Percentiles rank a stretch among this genome's conserved stretches.
Conservation (phyloP, 1,140 invertebrate species). For the Heliconius congener region DNA sequence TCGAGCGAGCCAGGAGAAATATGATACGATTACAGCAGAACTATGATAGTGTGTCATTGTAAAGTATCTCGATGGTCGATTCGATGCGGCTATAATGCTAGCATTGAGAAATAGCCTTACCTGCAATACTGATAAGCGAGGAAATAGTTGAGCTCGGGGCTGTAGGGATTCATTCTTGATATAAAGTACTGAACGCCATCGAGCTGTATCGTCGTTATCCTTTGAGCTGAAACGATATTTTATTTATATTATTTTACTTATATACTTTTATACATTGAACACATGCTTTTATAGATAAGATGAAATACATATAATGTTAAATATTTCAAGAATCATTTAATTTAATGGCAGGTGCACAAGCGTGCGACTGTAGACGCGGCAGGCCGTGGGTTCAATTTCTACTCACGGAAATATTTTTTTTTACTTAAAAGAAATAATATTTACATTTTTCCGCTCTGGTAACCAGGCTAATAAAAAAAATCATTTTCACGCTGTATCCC, state of each 20-base stretch:
- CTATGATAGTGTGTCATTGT: conserved; percentile 46
- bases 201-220: conserved; percentile 91
- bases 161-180: conserved; percentile 93
- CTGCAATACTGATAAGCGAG: conserved; percentile 93
- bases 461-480: too few species aligned
- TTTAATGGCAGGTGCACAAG: too few species aligned
- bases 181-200: conserved; percentile 94
- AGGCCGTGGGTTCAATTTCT: too few species aligned
- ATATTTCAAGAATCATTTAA: too few species aligned
- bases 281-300: too few species aligned
- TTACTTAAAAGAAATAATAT: too few species aligned
- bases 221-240: conserved; percentile 85
- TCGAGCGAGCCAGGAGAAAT: conserved; percentile 51
- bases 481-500: too few species aligned
- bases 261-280: neutral
- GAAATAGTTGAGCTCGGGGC: conserved; percentile 92
- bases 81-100: conserved; percentile 35
- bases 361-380: too few species aligned
- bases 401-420: too few species aligned
- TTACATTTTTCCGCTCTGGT: too few species aligned
- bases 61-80: conserved; percentile 41
- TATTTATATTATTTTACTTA: conserved; percentile 32
- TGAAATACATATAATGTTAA: too few species aligned
- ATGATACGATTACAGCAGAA: conserved; percentile 51
- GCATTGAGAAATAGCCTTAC: conserved; percentile 52